A percentile compares a stretch with the other conserved stretches of the same genome.
Evolutionary conservation across 2,797 vertebrate species (phyloP).

Genomic region (Enteromius paludinosus): DNA sequence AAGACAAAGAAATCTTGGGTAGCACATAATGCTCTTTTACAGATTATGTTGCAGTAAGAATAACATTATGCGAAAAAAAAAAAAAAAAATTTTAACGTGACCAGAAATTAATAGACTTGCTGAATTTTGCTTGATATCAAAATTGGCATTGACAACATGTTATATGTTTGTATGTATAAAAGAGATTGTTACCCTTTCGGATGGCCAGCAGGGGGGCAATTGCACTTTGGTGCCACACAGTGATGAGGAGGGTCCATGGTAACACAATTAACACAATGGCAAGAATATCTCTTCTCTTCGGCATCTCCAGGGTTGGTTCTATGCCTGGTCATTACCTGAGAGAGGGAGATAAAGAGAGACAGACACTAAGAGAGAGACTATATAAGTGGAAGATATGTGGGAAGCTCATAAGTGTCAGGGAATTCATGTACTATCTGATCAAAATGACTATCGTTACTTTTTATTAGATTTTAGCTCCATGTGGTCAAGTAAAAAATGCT

Average conservation of each 20-base stretch:
- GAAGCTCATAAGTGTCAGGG: not conserved
- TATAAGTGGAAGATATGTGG: conserved; percentile 7
- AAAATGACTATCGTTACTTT: not conserved
- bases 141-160: not conserved
- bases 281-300: conserved; percentile 99
- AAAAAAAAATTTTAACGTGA: not conserved
- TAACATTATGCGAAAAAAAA: not conserved
- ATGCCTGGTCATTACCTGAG: conserved; percentile 95
- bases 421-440: not conserved
- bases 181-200: conserved; percentile 88
- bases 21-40: not conserved
- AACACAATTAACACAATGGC: conserved; percentile 98
- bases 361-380: not conserved
- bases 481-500: not conserved
- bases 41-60: not conserved
- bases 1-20: not conserved
- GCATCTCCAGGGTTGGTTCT: conserved; percentile 98
- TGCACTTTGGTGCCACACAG: conserved; percentile 98
- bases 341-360: not conserved
- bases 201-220: conserved; percentile 93
- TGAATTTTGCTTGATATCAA: not conserved
- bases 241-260: conserved; percentile 98
- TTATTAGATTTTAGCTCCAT: conserved; percentile 9
- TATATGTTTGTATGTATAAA: not conserved
- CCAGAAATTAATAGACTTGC: not conserved